Percentiles rank a stretch among this genome's conserved stretches.
Conservation (phyloP, 2,113 vertebrate genomes). For the Pogona vitticeps region DNA sequence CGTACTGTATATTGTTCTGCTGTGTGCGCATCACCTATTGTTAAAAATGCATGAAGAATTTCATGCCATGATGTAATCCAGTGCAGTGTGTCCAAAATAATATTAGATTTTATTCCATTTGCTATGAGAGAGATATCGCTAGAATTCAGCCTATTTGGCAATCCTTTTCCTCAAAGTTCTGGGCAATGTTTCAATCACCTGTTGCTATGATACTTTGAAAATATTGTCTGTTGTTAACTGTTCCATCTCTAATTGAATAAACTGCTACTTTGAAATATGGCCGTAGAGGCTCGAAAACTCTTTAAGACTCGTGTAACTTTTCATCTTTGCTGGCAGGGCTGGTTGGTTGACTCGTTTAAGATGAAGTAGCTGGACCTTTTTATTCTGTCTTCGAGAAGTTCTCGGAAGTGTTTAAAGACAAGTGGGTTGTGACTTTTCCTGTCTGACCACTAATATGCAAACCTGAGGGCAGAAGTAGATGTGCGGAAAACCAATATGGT, state of each 20-base stretch:
- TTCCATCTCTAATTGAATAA: conserved; percentile 79
- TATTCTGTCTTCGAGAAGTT: conserved; percentile 35
- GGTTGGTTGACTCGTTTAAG: conserved; percentile 55
- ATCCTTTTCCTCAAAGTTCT: conserved; percentile 73
- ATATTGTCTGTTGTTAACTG: conserved; percentile 84
- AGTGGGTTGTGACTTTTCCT: conserved; percentile 23
- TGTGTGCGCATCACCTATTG: conserved; percentile 34
- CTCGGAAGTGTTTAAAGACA: conserved; percentile 32
- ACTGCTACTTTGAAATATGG: conserved; percentile 78
- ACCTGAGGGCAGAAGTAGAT: not conserved
- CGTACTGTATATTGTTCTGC: conserved; percentile 32
- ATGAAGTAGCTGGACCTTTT: conserved; percentile 55
- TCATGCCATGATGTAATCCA: conserved; percentile 80
- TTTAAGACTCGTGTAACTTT: conserved; percentile 61
- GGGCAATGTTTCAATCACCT: conserved; percentile 83
- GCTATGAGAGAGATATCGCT: conserved; percentile 80
- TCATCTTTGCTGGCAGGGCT: conserved; percentile 50
- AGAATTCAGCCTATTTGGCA: conserved; percentile 77
- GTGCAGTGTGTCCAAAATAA: conserved; percentile 80
- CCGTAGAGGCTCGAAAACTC: conserved; percentile 71
- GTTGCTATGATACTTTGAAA: conserved; percentile 87
- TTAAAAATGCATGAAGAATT: conserved; percentile 72
- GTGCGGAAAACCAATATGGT: not conserved
- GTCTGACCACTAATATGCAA: conserved; percentile 23
- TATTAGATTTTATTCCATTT: conserved; percentile 83